Conservation (phyloP, 2,888 invertebrate genomes). For the Lomographa bimaculata region DNA sequence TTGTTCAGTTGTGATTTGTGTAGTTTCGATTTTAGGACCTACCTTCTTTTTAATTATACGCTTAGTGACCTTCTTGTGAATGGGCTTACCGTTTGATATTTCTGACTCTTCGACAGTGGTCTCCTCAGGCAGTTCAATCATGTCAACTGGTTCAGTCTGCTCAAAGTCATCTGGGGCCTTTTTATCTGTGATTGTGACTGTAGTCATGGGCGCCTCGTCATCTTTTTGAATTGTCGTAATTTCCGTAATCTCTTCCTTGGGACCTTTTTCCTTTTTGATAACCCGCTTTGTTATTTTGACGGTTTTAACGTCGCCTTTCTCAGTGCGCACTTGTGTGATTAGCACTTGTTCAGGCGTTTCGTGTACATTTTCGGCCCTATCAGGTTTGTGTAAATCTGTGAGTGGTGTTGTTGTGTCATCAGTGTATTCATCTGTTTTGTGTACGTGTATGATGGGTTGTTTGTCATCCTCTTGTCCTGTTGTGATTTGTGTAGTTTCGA, state of each 20-base stretch:
- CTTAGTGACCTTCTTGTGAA: slow-evolving; percentile 31
- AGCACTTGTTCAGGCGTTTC: slow-evolving; percentile 47
- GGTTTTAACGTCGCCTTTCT: slow-evolving; percentile 51
- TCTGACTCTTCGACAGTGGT: slow-evolving; percentile 30
- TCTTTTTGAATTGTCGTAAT: slow-evolving; percentile 40
- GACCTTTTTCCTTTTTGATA: slow-evolving; percentile 43
- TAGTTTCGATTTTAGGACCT: slow-evolving; percentile 44
- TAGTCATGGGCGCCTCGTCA: slow-evolving; percentile 39
- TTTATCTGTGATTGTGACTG: slow-evolving; percentile 32
- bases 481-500: slow-evolving; percentile 38
- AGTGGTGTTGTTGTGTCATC: slow-evolving; percentile 32
- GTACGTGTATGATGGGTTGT: slow-evolving; percentile 21
- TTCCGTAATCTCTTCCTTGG: slow-evolving; percentile 36
- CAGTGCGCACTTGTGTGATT: slow-evolving; percentile 55
- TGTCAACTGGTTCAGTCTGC: slow-evolving; percentile 26
- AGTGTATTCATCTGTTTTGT: slow-evolving; percentile 31
- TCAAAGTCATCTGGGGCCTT: not conserved
- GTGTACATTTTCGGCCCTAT: slow-evolving; percentile 47
- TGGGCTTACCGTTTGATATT: slow-evolving; percentile 34
- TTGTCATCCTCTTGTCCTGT: slow-evolving; percentile 49
- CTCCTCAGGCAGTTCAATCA: slow-evolving; percentile 37
- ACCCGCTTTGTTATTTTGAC: slow-evolving; percentile 41
- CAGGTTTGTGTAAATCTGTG: slow-evolving; percentile 18
- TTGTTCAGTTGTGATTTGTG: slow-evolving; percentile 56
- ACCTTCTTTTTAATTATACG: slow-evolving; percentile 66